Conservation (phyloP, 2,888 invertebrate species). For the Cephus spinipes region DNA sequence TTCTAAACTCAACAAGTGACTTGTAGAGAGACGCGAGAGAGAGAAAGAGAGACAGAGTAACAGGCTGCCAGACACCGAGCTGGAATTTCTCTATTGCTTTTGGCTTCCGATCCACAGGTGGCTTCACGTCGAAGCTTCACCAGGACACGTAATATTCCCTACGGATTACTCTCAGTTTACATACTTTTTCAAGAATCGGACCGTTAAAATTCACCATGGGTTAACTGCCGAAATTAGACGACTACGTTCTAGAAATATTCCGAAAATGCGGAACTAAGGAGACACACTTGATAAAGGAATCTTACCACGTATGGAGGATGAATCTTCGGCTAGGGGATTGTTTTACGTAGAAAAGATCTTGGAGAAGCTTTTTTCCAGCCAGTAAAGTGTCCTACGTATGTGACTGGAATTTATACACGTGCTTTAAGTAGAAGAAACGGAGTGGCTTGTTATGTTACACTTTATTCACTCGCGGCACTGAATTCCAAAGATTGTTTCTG, state of each 20-base stretch:
- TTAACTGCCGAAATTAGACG: not conserved
- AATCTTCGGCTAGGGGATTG: not conserved
- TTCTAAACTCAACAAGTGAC: conserved; percentile 61
- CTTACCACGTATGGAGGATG: not conserved
- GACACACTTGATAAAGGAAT: not conserved
- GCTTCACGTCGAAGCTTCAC: conserved; percentile 22
- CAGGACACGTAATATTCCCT: conserved; percentile 13
- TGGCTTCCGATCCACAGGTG: conserved; percentile 55
- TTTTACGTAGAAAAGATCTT: not conserved
- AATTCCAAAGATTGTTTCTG: not conserved
- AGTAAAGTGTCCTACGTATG: not conserved
- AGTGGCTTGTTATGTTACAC: not conserved
- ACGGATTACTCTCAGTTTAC: conserved; percentile 7
- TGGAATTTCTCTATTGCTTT: conserved; percentile 55
- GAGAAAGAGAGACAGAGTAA: not conserved
- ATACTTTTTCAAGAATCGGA: not conserved
- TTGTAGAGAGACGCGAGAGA: conserved; percentile 3
- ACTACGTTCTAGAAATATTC: not conserved
- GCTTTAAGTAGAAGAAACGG: not conserved
- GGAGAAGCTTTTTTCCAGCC: not conserved
- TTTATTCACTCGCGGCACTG: not conserved
- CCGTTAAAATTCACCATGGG: not conserved
- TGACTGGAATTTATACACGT: not conserved
- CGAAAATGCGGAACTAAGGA: not conserved
- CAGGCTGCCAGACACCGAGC: conserved; percentile 34